These are phyloP conservation scores for Ameiurus melas DNA, from an alignment of 2,113 vertebrate genomes.

Conservation along the genomic window DNA sequence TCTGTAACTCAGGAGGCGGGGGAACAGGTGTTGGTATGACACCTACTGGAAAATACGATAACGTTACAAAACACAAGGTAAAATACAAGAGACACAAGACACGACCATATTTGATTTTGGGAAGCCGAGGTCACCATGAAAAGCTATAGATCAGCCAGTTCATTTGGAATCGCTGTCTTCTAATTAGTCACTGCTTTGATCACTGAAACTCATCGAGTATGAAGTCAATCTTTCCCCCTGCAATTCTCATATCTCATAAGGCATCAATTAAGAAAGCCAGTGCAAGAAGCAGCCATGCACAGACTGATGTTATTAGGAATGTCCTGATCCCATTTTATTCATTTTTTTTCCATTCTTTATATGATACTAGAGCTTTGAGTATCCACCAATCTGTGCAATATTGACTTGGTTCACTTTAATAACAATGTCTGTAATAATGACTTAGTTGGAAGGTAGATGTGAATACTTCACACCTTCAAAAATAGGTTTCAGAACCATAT, in stretches of 20 bases:
- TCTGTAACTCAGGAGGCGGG: background rate
- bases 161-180: background rate
- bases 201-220: background rate
- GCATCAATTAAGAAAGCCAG: background rate
- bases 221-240: background rate
- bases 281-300: background rate
- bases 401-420: background rate
- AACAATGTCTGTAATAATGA: background rate
- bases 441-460: background rate
- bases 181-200: background rate
- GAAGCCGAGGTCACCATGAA: background rate
- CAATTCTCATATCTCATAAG: background rate
- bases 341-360: background rate
- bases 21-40: background rate
- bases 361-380: background rate
- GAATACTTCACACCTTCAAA: background rate
- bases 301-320: background rate
- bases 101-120: background rate
- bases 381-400: background rate
- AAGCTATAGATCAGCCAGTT: background rate
- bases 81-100: background rate
- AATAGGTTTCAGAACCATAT: background rate
- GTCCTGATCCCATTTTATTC: background rate
- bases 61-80: background rate
- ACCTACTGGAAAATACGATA: background rate